Evolutionary conservation across 2,113 vertebrate species (phyloP).

Genomic region (Reinhardtius hippoglossoides): DNA sequence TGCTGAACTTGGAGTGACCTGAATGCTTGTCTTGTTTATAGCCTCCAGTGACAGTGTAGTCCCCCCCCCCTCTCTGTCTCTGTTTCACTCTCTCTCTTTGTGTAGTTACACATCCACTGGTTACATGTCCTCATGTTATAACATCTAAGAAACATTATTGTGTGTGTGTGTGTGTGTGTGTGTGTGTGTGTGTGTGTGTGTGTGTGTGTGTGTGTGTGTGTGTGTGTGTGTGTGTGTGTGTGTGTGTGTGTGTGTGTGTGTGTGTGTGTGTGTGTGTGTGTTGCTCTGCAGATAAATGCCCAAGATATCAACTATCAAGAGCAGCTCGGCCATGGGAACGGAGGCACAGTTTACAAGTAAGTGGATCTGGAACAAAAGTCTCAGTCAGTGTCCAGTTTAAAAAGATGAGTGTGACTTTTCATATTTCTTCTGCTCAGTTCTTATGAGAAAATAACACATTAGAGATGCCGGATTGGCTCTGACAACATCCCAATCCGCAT

Average conservation of each 20-base stretch:
- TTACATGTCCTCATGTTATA: constrained; percentile 83
- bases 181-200: constrained; percentile 15
- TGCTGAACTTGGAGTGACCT: constrained; percentile 95
- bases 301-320: constrained; percentile 97
- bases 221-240: constrained; percentile 18
- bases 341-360: constrained; percentile 99
- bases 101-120: constrained; percentile 76
- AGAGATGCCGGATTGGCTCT: background rate
- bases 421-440: background rate
- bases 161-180: constrained; percentile 31
- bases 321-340: constrained; percentile 97
- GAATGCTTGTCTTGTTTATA: constrained; percentile 89
- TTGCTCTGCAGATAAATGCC: constrained; percentile 92
- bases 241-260: constrained; percentile 17
- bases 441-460: constrained; percentile 8
- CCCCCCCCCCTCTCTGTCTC: background rate
- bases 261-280: constrained; percentile 28
- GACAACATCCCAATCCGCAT: no score
- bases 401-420: constrained; percentile 5
- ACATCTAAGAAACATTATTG: constrained; percentile 60
- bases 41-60: constrained; percentile 81
- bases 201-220: constrained; percentile 18
- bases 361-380: constrained; percentile 64
- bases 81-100: constrained; percentile 12
- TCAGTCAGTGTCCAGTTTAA: background rate